Base-by-base conservation (phyloP, 2,113 vertebrate genomes). In the Pandion haliaetus region DNA sequence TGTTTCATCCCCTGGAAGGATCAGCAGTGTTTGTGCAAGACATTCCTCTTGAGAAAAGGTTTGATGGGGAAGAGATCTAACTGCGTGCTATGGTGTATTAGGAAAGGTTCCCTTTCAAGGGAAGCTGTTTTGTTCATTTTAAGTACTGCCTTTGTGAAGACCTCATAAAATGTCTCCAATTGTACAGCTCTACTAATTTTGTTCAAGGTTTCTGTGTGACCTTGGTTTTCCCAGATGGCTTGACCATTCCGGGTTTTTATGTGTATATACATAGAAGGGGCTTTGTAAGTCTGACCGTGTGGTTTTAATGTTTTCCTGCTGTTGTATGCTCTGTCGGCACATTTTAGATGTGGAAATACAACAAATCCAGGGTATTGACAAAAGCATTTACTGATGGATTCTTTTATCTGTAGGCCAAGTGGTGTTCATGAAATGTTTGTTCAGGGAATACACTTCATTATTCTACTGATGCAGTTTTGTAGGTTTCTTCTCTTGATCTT, bases 231-330 rank as follows among this genome's bases (percentile, higher is more conserved):
- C 97, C 98, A 95, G 90, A 47, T 97, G 98, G 92, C 92, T 90
- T 96, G 93, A 82, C 94, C 92, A 77, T 87, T 97, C 96, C 96
- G 93, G 4, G 8, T 59, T 97, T 94, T 97, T 88, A 92, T 97
- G 93, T 96, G 81, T 82, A 81, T 96, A 63, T 94, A 78, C 97
- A 97, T 96, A 98, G 96, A 97, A 96, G 92, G 77, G 91, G 91
- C 93, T 98, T 96, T 97, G 95, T 96, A 54, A 82, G 86, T 26
- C 95, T 73, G 73, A 21, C 62, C 42, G 69, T 74, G 92, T 86
- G 92, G 66, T 42, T 95, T 96, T 97, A 98, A 97, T 97, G 97
- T 95, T 97, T 98, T 97, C 97, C 97, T 97, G 96, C 97, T 97
- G 98, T 96, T 97, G 96, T 97, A 14, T 84, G 86, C 91, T 66